Evolutionary conservation across 2,113 vertebrate species (phyloP).

Genomic region (Psittacula cyanocephala): DNA sequence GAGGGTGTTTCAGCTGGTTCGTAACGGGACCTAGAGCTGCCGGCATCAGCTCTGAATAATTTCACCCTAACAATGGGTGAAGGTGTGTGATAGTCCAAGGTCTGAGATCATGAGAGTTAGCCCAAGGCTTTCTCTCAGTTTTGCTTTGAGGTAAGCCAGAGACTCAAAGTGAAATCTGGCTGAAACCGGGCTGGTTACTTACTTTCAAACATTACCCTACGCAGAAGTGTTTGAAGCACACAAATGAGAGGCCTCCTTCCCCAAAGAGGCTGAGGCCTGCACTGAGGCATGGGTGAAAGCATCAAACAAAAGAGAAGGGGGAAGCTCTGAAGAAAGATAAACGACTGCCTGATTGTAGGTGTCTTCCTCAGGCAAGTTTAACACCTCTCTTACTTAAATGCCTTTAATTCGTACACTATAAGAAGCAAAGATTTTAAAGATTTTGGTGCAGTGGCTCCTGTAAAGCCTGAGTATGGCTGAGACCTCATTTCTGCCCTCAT

Average conservation of each 20-base stretch:
- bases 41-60: background rate
- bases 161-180: slow-evolving; percentile 31
- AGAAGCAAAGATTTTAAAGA: background rate
- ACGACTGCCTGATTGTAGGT: background rate
- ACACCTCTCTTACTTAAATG: background rate
- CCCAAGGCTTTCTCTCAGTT: slow-evolving; percentile 35
- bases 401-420: background rate
- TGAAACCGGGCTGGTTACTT: slow-evolving; percentile 17
- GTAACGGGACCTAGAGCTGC: background rate
- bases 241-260: background rate
- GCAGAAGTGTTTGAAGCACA: accelerated
- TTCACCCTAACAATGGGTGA: background rate
- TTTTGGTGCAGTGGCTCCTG: background rate
- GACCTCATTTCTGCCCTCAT: background rate
- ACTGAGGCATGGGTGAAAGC: background rate
- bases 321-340: background rate
- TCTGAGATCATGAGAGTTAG: background rate
- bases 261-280: background rate
- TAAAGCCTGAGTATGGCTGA: accelerated
- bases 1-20: background rate
- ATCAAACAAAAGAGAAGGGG: background rate
- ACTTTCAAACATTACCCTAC: background rate
- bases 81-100: background rate
- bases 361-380: background rate
- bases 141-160: slow-evolving; percentile 23